Percentiles rank a stretch among this genome's conserved stretches.
Evolutionary conservation across 2,888 invertebrate species (phyloP).

Genomic region (Gastrophysa polygoni): DNA sequence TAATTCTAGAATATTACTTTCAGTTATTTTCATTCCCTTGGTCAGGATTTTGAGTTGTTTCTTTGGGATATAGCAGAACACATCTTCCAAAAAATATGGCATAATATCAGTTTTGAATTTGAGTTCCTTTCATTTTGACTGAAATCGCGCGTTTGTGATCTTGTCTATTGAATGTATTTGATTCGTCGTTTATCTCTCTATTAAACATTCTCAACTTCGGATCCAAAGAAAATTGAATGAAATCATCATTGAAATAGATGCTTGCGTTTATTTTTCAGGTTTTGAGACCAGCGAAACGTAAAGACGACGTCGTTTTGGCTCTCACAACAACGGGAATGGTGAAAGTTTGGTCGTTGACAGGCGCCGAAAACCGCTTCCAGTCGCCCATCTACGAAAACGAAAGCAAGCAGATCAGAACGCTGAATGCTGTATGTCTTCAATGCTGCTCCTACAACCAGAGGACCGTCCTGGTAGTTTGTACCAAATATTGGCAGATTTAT

Average conservation of each 20-base stretch:
- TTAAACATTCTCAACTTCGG: too few relatives aligned
- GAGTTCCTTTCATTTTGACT: too few relatives aligned
- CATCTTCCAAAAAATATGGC: too few relatives aligned
- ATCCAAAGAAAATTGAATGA: too few relatives aligned
- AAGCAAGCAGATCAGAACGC: constrained; percentile 93
- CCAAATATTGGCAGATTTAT: constrained; percentile 94
- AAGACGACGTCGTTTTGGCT: constrained; percentile 95
- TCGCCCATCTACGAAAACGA: constrained; percentile 96
- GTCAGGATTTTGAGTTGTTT: too few relatives aligned
- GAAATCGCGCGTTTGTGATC: too few relatives aligned
- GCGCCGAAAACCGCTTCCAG: constrained; percentile 84
- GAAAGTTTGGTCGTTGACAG: constrained; percentile 94
- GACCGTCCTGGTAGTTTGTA: constrained; percentile 95
- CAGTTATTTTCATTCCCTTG: too few relatives aligned
- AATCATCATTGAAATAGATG: not conserved
- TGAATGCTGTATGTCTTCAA: constrained; percentile 90
- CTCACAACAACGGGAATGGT: constrained; percentile 95
- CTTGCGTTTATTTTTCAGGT: constrained; percentile 59
- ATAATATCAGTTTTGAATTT: too few relatives aligned
- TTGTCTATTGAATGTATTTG: too few relatives aligned
- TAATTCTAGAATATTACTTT: too few relatives aligned
- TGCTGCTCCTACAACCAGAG: constrained; percentile 96
- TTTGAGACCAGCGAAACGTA: constrained; percentile 72
- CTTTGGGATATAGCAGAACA: too few relatives aligned
- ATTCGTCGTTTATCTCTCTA: too few relatives aligned